Percentiles rank a stretch among this genome's conserved stretches.
phyloP scores from a whole-genome alignment of 2,888 invertebrate species.

The Megamerina dolium region DNA sequence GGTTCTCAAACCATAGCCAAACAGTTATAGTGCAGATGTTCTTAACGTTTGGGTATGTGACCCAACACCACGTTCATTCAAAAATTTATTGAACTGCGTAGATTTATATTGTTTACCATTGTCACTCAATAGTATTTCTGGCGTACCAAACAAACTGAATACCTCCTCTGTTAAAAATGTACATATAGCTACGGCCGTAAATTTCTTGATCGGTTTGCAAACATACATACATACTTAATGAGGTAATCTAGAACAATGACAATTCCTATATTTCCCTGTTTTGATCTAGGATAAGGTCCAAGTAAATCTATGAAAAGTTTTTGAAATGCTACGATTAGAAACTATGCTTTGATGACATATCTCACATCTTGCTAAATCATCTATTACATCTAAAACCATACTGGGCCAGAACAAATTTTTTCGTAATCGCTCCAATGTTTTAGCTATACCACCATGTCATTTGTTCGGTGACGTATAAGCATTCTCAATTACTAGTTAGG shows the following conservation, averaged over 20 bases:
- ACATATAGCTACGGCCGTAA: constrained; percentile 4
- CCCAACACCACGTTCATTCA: constrained; percentile 13
- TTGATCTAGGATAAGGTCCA: constrained; percentile 15
- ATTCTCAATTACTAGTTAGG: too few relatives aligned
- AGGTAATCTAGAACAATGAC: constrained; percentile 16
- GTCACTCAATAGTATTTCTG: constrained; percentile 11
- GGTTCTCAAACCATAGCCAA: too few relatives aligned
- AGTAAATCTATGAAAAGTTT: too few relatives aligned
- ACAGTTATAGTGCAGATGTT: too few relatives aligned
- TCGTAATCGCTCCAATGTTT: constrained; percentile 6
- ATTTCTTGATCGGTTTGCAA: constrained; percentile 13
- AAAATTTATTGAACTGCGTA: constrained; percentile 7
- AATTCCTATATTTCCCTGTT: constrained; percentile 13
- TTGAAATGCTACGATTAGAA: constrained; percentile 4
- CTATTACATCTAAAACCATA: neutral
- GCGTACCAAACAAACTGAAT: constrained; percentile 14
- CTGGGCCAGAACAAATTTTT: constrained; percentile 11
- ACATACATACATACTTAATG: constrained; percentile 15
- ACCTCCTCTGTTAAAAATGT: constrained; percentile 12
- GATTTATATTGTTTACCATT: constrained; percentile 17
- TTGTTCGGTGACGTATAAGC: constrained; percentile 8
- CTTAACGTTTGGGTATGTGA: too few relatives aligned
- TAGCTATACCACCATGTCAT: constrained; percentile 9
- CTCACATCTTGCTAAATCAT: constrained; percentile 1
- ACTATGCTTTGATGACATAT: constrained; percentile 6